phyloP scores from a whole-genome alignment of 2,888 invertebrate species.

The Polydrusus tereticollis region DNA sequence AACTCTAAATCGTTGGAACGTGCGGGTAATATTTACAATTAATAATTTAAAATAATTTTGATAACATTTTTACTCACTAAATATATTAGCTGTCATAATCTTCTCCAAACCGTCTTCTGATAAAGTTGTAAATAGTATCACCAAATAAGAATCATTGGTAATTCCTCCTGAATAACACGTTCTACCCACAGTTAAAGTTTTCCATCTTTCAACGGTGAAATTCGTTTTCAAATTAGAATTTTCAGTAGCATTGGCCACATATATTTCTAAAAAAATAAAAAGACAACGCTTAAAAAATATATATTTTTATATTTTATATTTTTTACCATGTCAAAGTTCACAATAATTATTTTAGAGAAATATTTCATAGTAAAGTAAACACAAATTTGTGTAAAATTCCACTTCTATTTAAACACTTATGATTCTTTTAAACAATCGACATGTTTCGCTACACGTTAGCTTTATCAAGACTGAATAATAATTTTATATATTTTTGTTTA shows the following conservation, averaged over 20 bases:
- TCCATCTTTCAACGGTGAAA: slow-evolving; percentile 54
- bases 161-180: slow-evolving; percentile 53
- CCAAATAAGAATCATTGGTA: slow-evolving; percentile 38
- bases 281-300: neutral
- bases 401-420: too few relatives aligned
- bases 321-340: too few relatives aligned
- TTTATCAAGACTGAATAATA: too few relatives aligned
- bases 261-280: slow-evolving; percentile 54
- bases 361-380: too few relatives aligned
- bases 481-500: too few relatives aligned
- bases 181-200: slow-evolving; percentile 52
- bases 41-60: neutral
- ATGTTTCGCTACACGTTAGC: too few relatives aligned
- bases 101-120: neutral
- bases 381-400: too few relatives aligned
- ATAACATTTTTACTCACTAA: slow-evolving; percentile 45
- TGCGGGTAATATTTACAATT: too few relatives aligned
- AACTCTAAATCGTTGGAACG: too few relatives aligned
- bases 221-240: slow-evolving; percentile 51
- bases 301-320: neutral
- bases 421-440: too few relatives aligned
- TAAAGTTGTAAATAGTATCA: slow-evolving; percentile 38
- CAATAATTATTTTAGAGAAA: too few relatives aligned
- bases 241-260: slow-evolving; percentile 52
- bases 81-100: slow-evolving; percentile 34